Conservation (phyloP, 2,797 vertebrate species). For the Lutjanus argentimaculatus region DNA sequence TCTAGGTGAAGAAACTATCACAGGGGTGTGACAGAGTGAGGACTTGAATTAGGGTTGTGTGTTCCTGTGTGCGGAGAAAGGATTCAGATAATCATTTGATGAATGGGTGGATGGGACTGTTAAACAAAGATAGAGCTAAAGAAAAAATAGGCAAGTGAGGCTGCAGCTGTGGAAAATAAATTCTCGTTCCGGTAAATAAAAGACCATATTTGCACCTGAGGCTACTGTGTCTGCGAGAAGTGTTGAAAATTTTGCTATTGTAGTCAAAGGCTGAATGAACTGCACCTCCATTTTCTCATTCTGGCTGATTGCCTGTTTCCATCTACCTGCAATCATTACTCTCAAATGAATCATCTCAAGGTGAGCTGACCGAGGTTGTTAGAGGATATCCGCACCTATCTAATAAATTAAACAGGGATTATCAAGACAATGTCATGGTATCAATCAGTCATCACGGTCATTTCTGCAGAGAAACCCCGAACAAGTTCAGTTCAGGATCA, state of each 20-base stretch:
- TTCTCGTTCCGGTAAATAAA: background rate
- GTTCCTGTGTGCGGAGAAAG: conserved; percentile 19
- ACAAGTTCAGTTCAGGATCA: background rate
- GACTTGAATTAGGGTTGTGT: conserved; percentile 48
- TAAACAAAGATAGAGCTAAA: background rate
- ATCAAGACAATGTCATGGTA: background rate
- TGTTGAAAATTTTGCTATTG: background rate
- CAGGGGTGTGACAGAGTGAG: conserved; percentile 43
- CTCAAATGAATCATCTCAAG: conserved; percentile 23
- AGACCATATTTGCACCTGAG: conserved; percentile 5
- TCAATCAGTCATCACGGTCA: background rate
- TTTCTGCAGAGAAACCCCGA: background rate
- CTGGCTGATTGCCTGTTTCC: conserved; percentile 10
- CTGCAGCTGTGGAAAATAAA: conserved; percentile 28
- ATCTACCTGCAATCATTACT: conserved; percentile 11
- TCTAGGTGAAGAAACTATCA: conserved; percentile 67
- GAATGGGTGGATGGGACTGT: conserved; percentile 24
- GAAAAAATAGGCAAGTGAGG: background rate
- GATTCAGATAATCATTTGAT: conserved; percentile 32
- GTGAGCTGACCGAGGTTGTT: background rate
- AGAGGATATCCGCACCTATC: conserved; percentile 6
- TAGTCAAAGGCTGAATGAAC: background rate
- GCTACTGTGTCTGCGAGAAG: background rate
- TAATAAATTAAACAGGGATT: background rate
- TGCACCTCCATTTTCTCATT: conserved; percentile 7